These are phyloP conservation scores for Arbacia lixula DNA, from an alignment of 53 echinoderm and acorn worm genomes.

Conservation along the genomic window DNA sequence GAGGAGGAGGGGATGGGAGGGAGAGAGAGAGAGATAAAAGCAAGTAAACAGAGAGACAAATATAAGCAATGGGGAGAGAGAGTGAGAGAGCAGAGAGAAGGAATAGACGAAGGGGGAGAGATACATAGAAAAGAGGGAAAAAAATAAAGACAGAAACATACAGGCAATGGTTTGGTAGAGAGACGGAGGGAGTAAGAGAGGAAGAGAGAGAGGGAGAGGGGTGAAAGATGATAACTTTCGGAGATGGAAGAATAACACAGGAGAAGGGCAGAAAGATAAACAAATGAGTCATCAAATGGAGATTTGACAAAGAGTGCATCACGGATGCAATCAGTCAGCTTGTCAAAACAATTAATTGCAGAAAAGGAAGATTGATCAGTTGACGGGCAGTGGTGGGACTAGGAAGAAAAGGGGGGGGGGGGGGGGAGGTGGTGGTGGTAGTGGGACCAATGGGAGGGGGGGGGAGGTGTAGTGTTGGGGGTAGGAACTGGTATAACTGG, in stretches of 20 bases:
- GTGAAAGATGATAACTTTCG: background rate
- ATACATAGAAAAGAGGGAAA: background rate
- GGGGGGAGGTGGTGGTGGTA: background rate
- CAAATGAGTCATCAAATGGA: slow-evolving; percentile 46
- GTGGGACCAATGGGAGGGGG: background rate
- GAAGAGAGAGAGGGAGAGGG: background rate
- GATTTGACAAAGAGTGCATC: slow-evolving; percentile 52
- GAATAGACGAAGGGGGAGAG: background rate
- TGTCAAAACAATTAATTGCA: slow-evolving; percentile 54
- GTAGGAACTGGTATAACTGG: background rate
- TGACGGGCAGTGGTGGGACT: background rate
- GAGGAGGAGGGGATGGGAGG: background rate
- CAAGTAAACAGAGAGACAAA: background rate
- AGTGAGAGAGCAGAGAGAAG: background rate
- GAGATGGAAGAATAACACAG: slow-evolving; percentile 12
- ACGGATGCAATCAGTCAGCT: slow-evolving; percentile 44
- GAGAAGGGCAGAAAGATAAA: slow-evolving; percentile 47
- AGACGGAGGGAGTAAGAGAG: background rate
- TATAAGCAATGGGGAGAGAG: background rate
- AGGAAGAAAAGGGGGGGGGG: background rate
- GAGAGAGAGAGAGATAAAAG: background rate
- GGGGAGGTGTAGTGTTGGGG: background rate
- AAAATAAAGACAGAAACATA: background rate
- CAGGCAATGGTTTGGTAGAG: background rate
- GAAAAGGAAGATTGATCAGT: slow-evolving; percentile 33